Conservation (phyloP, 2,888 invertebrate genomes). For the Drosophila meridionalis region DNA sequence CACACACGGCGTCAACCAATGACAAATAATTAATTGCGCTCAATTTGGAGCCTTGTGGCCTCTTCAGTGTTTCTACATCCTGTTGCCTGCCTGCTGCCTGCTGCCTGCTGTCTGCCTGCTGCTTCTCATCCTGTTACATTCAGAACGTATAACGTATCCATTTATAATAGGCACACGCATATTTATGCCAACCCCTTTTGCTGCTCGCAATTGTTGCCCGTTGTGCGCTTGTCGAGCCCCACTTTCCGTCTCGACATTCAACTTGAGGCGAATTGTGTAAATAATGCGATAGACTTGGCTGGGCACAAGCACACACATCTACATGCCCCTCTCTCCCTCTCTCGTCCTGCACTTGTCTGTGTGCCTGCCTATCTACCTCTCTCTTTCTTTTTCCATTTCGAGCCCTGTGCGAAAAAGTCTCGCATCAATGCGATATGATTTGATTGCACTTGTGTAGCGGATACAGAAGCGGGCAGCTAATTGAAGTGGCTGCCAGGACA, state of each 20-base stretch:
- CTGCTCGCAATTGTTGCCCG: conserved; percentile 42
- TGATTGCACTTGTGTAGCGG: conserved; percentile 69
- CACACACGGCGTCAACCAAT: conserved; percentile 58
- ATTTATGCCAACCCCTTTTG: conserved; percentile 47
- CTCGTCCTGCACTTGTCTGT: neutral
- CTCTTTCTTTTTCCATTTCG: conserved; percentile 7
- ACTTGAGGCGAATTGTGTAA: conserved; percentile 77
- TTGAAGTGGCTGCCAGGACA: conserved; percentile 58
- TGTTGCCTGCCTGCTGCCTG: neutral
- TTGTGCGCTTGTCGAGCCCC: conserved; percentile 35
- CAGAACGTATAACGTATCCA: conserved; percentile 57
- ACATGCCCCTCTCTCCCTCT: conserved; percentile 7
- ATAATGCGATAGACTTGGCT: conserved; percentile 74
- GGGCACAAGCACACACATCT: conserved; percentile 44
- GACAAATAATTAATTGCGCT: conserved; percentile 78
- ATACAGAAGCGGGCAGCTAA: conserved; percentile 55
- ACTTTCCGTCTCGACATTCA: conserved; percentile 41
- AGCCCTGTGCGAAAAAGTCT: conserved; percentile 33
- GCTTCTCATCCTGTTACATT: conserved; percentile 9
- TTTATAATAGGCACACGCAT: conserved; percentile 70
- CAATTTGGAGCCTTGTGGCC: conserved; percentile 59
- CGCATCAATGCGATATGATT: conserved; percentile 67
- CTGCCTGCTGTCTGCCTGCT: conserved; percentile 1
- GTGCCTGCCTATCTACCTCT: neutral
- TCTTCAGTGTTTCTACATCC: conserved; percentile 7